Base-by-base conservation (phyloP, 2,888 invertebrate species). In the Trilocha varians region DNA sequence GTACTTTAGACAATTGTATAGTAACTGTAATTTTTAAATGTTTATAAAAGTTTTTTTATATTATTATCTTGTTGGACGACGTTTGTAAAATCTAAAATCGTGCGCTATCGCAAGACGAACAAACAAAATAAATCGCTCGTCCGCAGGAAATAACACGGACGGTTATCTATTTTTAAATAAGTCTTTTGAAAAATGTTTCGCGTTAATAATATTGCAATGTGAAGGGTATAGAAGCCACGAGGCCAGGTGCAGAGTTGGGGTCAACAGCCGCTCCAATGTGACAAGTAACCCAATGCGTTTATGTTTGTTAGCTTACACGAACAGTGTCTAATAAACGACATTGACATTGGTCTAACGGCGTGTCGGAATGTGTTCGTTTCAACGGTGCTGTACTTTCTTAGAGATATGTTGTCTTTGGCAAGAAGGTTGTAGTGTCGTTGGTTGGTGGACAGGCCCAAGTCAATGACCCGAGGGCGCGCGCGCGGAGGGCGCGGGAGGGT, bases 401-500 rank as follows among this genome's bases (percentile, higher is more conserved):
- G 60, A 71, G 70, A 76, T 74, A 69, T 69, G 74, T 70, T 69
- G 70, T 76, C 66, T 75, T 74, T 67, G 57, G 58, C 72, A 61
- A 68, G 70, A 67, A 67, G 70, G 57, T 55, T 52, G 55, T 48
- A 51, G 60, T 50, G 52, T 55, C 56, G 55, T 50, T 55, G 57
- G 55, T 50, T 55, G 57, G 69, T 63, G 62, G 65, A 54, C 64
- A 67, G 65, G 60, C 64, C 55, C 59, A 70, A 76, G 84, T 84
- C 84, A 83, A 80, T 78, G 84, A 83, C 84, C 84, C 62, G 71
- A 74, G 69, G 71, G 70, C 73, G 65, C 64, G 69, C 71, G 70
- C 73, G 65, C 64, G 72, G 70, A 73, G 67, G 75, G 74, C 69
- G 78, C 75, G 82, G 80, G 82, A 80, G 76, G 78, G 80, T 83